A percentile compares a stretch with the other conserved stretches of the same genome.
Evolutionary conservation across 2,113 vertebrate species (phyloP).

Genomic region (Penelope pileata): DNA sequence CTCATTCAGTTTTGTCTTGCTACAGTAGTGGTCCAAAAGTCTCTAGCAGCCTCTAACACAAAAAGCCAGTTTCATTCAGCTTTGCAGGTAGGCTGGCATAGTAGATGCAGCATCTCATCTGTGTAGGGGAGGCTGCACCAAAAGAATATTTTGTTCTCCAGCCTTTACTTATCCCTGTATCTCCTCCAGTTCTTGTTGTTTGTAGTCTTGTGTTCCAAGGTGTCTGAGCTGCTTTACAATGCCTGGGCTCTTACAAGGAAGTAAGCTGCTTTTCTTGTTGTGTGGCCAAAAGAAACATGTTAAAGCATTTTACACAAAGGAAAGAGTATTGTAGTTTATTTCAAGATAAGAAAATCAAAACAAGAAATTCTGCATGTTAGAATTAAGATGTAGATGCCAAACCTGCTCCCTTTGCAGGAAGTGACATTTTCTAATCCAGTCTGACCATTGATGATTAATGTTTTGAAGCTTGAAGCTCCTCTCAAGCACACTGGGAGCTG

Average conservation of each 20-base stretch:
- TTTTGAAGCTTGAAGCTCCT: not conserved
- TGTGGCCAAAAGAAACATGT: fast-evolving
- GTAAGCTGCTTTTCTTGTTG: not conserved
- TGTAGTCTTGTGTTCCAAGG: not conserved
- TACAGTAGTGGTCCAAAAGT: not conserved
- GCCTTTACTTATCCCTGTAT: not conserved
- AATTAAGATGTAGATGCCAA: not conserved
- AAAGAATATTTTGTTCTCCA: not conserved
- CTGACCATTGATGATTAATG: not conserved
- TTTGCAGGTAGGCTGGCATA: not conserved
- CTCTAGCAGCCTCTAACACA: not conserved
- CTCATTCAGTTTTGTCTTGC: not conserved
- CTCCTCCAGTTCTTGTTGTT: not conserved
- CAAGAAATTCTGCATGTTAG: not conserved
- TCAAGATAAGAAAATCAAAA: not conserved
- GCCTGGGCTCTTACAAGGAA: not conserved
- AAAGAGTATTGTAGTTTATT: not conserved
- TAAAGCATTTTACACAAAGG: not conserved
- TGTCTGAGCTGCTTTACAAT: not conserved
- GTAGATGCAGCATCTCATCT: not conserved
- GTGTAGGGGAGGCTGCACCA: fast-evolving
- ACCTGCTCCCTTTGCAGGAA: not conserved
- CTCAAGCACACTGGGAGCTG: not conserved
- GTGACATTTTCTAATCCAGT: not conserved
- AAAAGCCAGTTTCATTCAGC: not conserved